Evolutionary conservation across 1,140 invertebrate species (phyloP).

Genomic region (Cylas formicarius): DNA sequence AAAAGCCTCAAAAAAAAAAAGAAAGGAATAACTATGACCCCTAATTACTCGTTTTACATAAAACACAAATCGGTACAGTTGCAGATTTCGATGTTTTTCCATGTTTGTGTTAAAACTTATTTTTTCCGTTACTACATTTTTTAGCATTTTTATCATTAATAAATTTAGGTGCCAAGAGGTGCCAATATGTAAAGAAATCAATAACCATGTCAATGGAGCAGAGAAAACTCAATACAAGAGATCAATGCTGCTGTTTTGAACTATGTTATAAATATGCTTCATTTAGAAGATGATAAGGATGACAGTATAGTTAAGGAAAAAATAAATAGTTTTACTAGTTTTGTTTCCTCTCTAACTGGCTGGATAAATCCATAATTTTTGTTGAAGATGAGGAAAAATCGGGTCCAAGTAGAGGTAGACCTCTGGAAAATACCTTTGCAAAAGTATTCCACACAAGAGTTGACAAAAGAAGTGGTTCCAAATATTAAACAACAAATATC

Average conservation of each 20-base stretch:
- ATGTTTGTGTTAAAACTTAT: constrained; percentile 4
- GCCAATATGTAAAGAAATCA: neutral
- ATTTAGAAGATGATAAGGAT: neutral
- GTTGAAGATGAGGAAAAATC: neutral
- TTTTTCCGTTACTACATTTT: neutral
- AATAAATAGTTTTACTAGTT: constrained; percentile 3
- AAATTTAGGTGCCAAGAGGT: constrained; percentile 7
- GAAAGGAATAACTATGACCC: too few species aligned
- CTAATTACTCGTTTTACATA: too few species aligned
- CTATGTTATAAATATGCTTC: neutral
- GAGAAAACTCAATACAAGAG: constrained; percentile 1
- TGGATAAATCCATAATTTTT: constrained; percentile 1
- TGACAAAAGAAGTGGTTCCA: constrained; percentile 10
- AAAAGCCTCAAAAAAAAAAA: too few species aligned
- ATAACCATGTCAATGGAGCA: constrained; percentile 2
- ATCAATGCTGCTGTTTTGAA: constrained; percentile 1
- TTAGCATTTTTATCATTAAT: neutral
- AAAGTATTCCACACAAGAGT: constrained; percentile 8
- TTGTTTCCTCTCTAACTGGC: neutral
- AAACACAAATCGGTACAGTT: neutral
- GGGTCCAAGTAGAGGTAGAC: constrained; percentile 4
- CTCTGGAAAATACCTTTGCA: neutral
- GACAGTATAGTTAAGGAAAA: neutral
- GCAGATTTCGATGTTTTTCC: neutral
- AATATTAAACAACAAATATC: constrained; percentile 22